Base-by-base conservation (phyloP, 2,113 vertebrate species). In the Ahaetulla prasina region DNA sequence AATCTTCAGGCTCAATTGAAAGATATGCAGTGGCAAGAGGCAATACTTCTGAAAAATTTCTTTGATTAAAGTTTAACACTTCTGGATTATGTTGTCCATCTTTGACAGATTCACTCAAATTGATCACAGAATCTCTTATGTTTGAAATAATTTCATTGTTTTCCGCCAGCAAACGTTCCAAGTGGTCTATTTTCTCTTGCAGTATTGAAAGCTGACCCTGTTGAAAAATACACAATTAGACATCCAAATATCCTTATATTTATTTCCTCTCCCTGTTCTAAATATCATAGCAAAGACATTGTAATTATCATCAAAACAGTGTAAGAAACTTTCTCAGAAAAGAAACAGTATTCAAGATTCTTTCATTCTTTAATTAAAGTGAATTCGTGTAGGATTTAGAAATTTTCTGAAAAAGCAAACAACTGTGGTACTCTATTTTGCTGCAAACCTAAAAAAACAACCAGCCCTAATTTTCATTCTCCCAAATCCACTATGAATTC, bases 91-190 rank as follows among this genome's bases (percentile, higher is more conserved):
- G 97, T 16, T 96, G 95, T 27, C 96, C 97, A 43, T 98, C 97
- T 90, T 98, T 98, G 93, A 98, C 97, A 85, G 98, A 98, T 94
- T 98, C 98, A 93, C 98, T 99, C 91, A 97, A 96, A 93, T 98
- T 98, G 92, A 98, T 97, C 90, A 99, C 97, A 0, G 98, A 98
- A 95, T 99, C 98, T 1, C 98, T 97, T 95, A 99, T 98, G 85
- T 97, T 98, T 93, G 97, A 98, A 95, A 99, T 99, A 95, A 99
- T 98, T 35, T 97, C 98, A 96, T 99, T 99, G 97, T 99, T 99
- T 97, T 98, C 98, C 3, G 98, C 98, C 84, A 99, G 97, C 53
- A 99, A 97, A 43, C 93, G 98, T 94, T 99, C 99, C 94, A 99
- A 96, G 90, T 98, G 98, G 94, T 99, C 98, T 92, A 99, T 99